Conservation (phyloP, 53 echinoderm and acorn worm species). For the Patiria pectinifera region DNA sequence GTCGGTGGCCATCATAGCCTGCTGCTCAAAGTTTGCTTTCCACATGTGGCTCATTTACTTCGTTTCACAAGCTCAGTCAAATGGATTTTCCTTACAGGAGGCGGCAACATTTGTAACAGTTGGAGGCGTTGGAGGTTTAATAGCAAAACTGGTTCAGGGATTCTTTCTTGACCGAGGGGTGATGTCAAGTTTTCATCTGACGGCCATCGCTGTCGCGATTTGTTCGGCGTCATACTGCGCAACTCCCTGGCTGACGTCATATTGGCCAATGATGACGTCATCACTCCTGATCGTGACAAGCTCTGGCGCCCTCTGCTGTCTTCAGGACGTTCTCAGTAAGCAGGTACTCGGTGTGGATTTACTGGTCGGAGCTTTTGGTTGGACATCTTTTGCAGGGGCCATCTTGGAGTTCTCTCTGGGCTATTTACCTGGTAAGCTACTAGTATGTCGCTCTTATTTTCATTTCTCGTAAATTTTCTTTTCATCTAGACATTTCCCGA, state of each 20-base stretch:
- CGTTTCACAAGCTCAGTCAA: slow-evolving; percentile 37
- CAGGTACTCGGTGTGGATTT: slow-evolving; percentile 17
- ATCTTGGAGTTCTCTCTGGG: neutral
- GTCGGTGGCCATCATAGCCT: slow-evolving; percentile 12
- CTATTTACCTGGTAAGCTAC: slow-evolving; percentile 32
- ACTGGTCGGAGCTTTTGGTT: slow-evolving; percentile 23
- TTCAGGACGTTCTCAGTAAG: neutral
- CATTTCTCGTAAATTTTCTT: too few species aligned
- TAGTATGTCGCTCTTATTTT: too few species aligned
- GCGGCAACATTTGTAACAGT: slow-evolving; percentile 33
- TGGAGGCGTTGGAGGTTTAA: neutral
- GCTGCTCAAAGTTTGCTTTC: neutral
- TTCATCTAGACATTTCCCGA: too few species aligned
- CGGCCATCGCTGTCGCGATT: neutral
- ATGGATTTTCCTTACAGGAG: slow-evolving; percentile 28
- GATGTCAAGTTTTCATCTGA: neutral
- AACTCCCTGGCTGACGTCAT: slow-evolving; percentile 10
- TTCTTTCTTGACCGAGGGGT: slow-evolving; percentile 1
- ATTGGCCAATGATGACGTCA: slow-evolving; percentile 40
- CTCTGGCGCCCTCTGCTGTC: neutral
- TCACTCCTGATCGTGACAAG: neutral
- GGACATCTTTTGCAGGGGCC: neutral
- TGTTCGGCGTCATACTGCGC: neutral
- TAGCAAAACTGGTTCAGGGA: slow-evolving; percentile 7
- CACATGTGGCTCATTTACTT: slow-evolving; percentile 29